A percentile compares a stretch with the other conserved stretches of the same genome.
Evolutionary conservation across 2,113 vertebrate species (phyloP).

Genomic region (Labrus mixtus): DNA sequence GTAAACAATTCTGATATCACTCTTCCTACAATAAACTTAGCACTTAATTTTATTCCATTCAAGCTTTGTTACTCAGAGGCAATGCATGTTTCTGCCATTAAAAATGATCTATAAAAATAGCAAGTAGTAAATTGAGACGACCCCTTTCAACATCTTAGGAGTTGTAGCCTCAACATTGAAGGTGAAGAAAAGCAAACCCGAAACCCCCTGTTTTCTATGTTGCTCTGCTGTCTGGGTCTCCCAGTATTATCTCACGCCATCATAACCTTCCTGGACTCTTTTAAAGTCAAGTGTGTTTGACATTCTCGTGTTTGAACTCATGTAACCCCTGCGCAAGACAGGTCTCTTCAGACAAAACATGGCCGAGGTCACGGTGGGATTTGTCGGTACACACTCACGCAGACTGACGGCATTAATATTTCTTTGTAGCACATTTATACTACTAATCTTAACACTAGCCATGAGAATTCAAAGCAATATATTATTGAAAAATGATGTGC

Average conservation of each 20-base stretch:
- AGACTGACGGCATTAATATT: slow-evolving; percentile 50
- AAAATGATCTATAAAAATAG: background rate
- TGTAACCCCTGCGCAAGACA: slow-evolving; percentile 33
- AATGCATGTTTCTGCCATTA: background rate
- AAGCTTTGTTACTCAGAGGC: background rate
- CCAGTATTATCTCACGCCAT: slow-evolving; percentile 7
- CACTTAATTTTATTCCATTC: background rate
- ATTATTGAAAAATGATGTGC: slow-evolving; percentile 58
- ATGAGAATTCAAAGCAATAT: slow-evolving; percentile 60
- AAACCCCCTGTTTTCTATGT: background rate
- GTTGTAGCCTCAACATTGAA: background rate
- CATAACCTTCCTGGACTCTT: slow-evolving; percentile 10
- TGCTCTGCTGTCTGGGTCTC: background rate
- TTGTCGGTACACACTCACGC: slow-evolving; percentile 48
- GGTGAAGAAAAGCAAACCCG: background rate
- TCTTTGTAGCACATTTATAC: slow-evolving; percentile 26
- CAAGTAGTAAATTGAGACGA: slow-evolving; percentile 18
- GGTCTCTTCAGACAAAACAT: slow-evolving; percentile 39
- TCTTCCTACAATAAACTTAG: background rate
- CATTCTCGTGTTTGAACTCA: slow-evolving; percentile 47
- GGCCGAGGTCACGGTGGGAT: slow-evolving; percentile 34
- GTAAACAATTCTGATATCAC: slow-evolving; percentile 34
- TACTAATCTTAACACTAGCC: slow-evolving; percentile 35
- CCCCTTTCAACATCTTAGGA: background rate
- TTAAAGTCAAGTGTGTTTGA: slow-evolving; percentile 68